Evolutionary conservation across 2,797 vertebrate genomes (phyloP), one percentile per base, ranked within the genome.

Genomic region (Sternarchorhynchus goeldii): DNA sequence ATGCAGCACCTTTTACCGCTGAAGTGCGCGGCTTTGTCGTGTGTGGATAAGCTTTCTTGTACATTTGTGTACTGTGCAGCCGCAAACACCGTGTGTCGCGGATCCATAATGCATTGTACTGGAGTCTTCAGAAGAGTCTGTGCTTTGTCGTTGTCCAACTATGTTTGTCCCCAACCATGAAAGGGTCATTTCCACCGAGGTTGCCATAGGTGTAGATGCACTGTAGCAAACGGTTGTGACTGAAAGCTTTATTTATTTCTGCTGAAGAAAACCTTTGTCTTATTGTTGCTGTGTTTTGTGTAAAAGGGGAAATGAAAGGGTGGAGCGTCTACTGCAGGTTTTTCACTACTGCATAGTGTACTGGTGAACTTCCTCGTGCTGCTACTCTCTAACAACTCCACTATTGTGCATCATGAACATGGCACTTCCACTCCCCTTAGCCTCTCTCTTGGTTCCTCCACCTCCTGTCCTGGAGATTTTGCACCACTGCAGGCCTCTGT

Each of bases 331-430:
- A 81, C 41, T 65, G 67, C 72, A 63, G 50, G 6, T 32, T 65
- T 76, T 59, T 83, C 82, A 83, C 71, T 80, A 83, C 75, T 72
- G 39, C 45, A 60, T 72, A 34, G 67, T 78, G 73, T 66, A 45
- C 72, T 58, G 57, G 77, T 78, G 74, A 63, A 58, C 73, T 76
- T 81, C 57, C 66, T 74, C 36, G 41, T 32, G 8, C 31, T 34
- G 56, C 1, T 20, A 73, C 81, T 85, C 76, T 82, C 83, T 75
- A 85, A 80, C 78, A 82, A 82, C 76, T 75, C 21, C 50, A 18
- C 50, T 64, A 73, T 78, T 80, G 78, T 81, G 73, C 41, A 59
- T 29, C 10, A 45, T 56, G 21, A 5, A 29, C 41, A 21, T 41
- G 32, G 25, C 25, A 16, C 73, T 75, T 57, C 60, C 36, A n/a